Evolutionary conservation across 2,113 vertebrate species (phyloP).

Genomic region (Ceyx margarethae): DNA sequence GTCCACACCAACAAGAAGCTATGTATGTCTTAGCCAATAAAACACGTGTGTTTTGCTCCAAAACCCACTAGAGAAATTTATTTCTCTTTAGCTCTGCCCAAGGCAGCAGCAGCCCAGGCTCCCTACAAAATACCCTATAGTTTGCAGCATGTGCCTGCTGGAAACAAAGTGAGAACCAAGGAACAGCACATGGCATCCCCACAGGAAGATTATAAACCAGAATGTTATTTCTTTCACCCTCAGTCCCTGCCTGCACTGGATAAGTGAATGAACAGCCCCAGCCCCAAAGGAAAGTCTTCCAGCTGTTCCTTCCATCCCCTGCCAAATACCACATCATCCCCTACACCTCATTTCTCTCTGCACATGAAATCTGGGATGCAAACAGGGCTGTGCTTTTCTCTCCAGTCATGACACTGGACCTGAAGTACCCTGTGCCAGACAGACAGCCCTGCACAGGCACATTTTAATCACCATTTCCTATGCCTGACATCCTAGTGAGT

Average conservation of each 20-base stretch:
- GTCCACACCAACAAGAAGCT: not conserved
- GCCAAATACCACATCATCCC: no score
- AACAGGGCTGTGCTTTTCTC: not conserved
- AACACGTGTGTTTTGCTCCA: not conserved
- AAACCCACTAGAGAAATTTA: not conserved
- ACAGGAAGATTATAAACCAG: not conserved
- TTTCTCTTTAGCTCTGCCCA: not conserved
- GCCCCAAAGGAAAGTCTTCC: not conserved
- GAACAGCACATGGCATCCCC: accelerated
- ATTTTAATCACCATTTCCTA: not conserved
- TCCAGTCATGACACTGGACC: accelerated
- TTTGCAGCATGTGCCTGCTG: not conserved
- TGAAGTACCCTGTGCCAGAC: not conserved
- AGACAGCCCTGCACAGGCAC: accelerated
- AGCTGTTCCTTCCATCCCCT: not conserved
- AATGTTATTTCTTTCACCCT: not conserved
- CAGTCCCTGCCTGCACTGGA: not conserved
- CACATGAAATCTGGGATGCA: not conserved
- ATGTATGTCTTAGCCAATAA: accelerated
- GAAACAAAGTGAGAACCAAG: not conserved
- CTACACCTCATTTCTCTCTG: not conserved
- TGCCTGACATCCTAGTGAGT: not conserved
- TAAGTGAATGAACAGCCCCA: not conserved
- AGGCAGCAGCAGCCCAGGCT: not conserved
- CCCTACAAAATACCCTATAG: not conserved